Evolutionary conservation across 2,113 vertebrate species (phyloP), one percentile per base, ranked within the genome.

Genomic region (Balaenoptera acutorostrata): DNA sequence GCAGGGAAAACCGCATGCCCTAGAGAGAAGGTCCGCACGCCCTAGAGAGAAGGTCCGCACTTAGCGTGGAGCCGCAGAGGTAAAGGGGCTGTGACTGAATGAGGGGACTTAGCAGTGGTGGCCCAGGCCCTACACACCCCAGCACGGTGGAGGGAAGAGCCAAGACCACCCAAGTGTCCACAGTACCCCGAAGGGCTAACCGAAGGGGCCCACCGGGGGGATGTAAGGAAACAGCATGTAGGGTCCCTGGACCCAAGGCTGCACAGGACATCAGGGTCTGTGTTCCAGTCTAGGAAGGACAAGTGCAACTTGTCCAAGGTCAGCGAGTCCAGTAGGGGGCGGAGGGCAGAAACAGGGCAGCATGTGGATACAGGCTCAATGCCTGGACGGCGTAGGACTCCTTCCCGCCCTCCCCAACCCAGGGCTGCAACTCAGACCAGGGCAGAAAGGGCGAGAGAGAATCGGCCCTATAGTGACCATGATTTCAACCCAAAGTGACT

Each of bases 401-500:
- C 55, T 6, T 21, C 23, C 31, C 1, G 3, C 29, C 89, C 31
- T 9, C 1, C 33, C 59, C 55, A 36, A 39, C 57, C 57, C 74
- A 59, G 64, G 49, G 63, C 61, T 14, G 15, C 71, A 74, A 39
- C 84, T 89, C 88, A 39, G 2, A 1, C 33, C 41, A 36, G 17
- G 74, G 31, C 78, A 36, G 68, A 81, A 84, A 29, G 20, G 92
- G 44, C 52, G 44, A 52, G 83, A 89, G 66, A 63, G 7, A 87
- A 66, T 27, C 36, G 3, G 39, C 81, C 74, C 96, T 29, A 10
- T 57, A 82, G 66, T 49, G 77, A 92, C 75, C 14, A 66, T 31
- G 77, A 85, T 71, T 85, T 59, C 82, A 95, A 93, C 12, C 61
- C 18, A 18, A 46, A 85, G 61, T 41, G 81, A 86, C 69, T 49